Evolutionary conservation across 2,797 vertebrate species (phyloP), one percentile per base, ranked within the genome.

Genomic region (Falco columbarius): DNA sequence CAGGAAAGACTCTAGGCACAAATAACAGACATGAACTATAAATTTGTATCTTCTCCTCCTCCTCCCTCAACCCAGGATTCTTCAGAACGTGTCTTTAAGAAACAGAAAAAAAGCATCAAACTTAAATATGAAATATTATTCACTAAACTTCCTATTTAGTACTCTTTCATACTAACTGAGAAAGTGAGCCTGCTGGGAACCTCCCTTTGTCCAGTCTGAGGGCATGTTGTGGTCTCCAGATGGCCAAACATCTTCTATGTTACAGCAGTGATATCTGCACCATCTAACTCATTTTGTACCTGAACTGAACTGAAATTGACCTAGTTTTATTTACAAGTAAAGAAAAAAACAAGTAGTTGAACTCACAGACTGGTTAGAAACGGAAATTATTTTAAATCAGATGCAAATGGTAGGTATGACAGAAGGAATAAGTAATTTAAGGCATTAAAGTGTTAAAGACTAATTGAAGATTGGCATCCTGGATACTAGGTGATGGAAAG

Each of bases 311-410:
- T 26, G 3, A 34, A 93, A 79, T 44, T 62, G 14, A 66, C 34
- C 7, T 29, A n/a, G 22, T 66, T 94, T 88, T 70, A 70, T 62
- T 86, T 86, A 34, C 51, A 84, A 51, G 14, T 27, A 74, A 86
- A 67, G 1, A 24, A 38, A 79, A 85, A 85, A 67, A 16, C 44
- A 86, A 52, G 30, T 67, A 75, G 19, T 5, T 7, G 46, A 88
- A 75, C 27, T 65, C 56, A 81, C 24, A 86, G 51, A 59, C 49
- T 46, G n/a, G 34, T 75, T 84, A 81, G 58, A 90, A 90, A 75
- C 8, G 19, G 38, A 87, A 85, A 79, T 95, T 86, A 38, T 79
- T 91, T 91, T 62, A 81, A 81, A 90, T 91, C 36, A 90, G 42
- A 72, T 68, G 62, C 13, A 93, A 89, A 79, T 40, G 4, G 47